Conservation (phyloP, 2,797 vertebrate genomes). For the Lepus townsendii region DNA sequence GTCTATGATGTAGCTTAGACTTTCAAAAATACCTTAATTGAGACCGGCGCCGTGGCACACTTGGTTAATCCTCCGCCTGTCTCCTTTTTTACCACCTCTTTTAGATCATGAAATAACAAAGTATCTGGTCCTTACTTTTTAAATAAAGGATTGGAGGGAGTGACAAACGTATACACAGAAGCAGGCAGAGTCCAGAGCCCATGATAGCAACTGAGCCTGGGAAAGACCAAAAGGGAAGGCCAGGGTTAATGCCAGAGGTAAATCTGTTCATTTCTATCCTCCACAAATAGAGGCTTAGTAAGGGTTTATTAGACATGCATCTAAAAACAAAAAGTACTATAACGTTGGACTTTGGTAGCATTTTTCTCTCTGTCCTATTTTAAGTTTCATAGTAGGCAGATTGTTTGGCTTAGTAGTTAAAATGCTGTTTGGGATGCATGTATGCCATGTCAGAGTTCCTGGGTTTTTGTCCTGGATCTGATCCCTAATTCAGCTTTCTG, state of each 20-base stretch:
- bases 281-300: background rate
- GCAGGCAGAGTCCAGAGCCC: background rate
- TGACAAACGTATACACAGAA: slow-evolving; percentile 1
- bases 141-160: background rate
- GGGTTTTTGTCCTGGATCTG: no score
- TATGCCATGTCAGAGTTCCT: no score
- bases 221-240: background rate
- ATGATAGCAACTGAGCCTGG: background rate
- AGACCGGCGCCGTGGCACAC: no score
- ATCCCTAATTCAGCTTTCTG: no score
- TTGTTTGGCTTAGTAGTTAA: no score
- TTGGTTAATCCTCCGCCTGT: no score
- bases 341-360: background rate
- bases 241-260: background rate
- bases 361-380: background rate
- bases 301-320: background rate
- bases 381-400: background rate
- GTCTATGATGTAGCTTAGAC: background rate
- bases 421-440: no score
- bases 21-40: background rate
- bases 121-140: background rate
- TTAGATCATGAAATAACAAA: background rate
- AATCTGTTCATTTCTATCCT: background rate
- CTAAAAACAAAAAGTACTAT: background rate
- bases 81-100: background rate